Base-by-base conservation (phyloP, 2,113 vertebrate species). In the Ctenomys sociabilis region DNA sequence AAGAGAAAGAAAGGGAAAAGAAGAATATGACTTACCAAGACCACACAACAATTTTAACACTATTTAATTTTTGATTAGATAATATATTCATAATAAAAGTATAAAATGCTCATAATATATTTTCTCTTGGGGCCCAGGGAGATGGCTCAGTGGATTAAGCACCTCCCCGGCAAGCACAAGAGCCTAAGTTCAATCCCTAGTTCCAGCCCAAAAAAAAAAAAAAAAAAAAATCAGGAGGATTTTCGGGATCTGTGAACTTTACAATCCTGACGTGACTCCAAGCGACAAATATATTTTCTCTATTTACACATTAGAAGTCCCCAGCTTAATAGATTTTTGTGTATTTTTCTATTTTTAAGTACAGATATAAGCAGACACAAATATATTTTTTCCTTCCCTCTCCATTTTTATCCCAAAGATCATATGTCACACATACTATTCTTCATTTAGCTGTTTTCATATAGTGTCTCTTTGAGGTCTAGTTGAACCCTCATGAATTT, bases 31-130 rank as follows among this genome's bases (percentile, higher is more conserved):
- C 43, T 92, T 91, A 91, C 26, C 59, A 94, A 61, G 35, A 22
- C 63, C 35, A 88, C 13, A 57, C 2, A 88, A 32, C 24, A 81
- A 21, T 80, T 84, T 88, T 75, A 96, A 87, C 24, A 80, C n/a
- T 80, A 37, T 89, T 59, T 90, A 95, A 70, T 66, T 73, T 83
- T 94, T 94, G 13, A 95, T 64, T 88, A 30, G 19, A 37, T 78
- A 59, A 43, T 88, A 75, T 88, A 73, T 63, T 88, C 22, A 68
- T 21, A 88, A 87, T 57, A 26, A 91, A 87, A 87, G 26, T 88
- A 64, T 87, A 40, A 77, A 95, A 40, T 70, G 30, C 66, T 32
- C 52, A 77, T 28, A 75, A 13, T 68, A 6, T 16, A 37, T 94
- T 28, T 45, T 87, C 19, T 84, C 43, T 92, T 49, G 49, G 49